These are phyloP conservation scores for Ginglymostoma cirratum DNA, from an alignment of 2,113 vertebrate species.

Conservation along the genomic window DNA sequence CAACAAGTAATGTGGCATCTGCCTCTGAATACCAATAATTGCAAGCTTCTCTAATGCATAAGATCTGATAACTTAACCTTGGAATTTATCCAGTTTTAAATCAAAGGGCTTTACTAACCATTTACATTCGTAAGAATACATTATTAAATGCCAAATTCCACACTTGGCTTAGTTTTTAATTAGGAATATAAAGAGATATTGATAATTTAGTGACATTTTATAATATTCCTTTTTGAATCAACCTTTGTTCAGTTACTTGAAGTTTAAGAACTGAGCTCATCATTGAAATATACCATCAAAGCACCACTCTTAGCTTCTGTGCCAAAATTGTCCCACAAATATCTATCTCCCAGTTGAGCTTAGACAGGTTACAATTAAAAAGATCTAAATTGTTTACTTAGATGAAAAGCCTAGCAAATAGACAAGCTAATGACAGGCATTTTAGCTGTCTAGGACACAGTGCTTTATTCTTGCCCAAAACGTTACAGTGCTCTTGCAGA, in stretches of 20 bases:
- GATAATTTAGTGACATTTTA: constrained; percentile 33
- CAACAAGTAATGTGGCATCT: not conserved
- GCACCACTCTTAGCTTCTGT: constrained; percentile 21
- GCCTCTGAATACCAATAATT: constrained; percentile 4
- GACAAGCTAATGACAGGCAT: constrained; percentile 38
- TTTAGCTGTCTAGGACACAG: constrained; percentile 25
- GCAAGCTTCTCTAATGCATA: not conserved
- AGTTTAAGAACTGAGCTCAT: not conserved
- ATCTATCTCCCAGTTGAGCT: constrained; percentile 25
- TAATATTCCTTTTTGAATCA: constrained; percentile 32
- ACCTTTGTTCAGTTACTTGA: constrained; percentile 32
- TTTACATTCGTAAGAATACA: constrained; percentile 43
- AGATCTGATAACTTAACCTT: constrained; percentile 52
- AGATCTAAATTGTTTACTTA: constrained; percentile 36
- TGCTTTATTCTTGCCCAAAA: constrained; percentile 32
- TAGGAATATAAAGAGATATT: constrained; percentile 51
- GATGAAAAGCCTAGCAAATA: constrained; percentile 36
- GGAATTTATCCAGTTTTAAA: constrained; percentile 48
- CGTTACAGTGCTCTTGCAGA: constrained; percentile 26
- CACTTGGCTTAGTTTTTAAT: constrained; percentile 44
- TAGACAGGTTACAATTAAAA: constrained; percentile 36
- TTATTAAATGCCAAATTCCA: constrained; percentile 39
- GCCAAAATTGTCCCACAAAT: constrained; percentile 32
- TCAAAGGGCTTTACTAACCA: constrained; percentile 46
- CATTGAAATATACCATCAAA: constrained; percentile 37